Evolutionary conservation across 1,140 invertebrate genomes (phyloP), one percentile per base, ranked within the genome.

Genomic region (Globodera ellingtonae): DNA sequence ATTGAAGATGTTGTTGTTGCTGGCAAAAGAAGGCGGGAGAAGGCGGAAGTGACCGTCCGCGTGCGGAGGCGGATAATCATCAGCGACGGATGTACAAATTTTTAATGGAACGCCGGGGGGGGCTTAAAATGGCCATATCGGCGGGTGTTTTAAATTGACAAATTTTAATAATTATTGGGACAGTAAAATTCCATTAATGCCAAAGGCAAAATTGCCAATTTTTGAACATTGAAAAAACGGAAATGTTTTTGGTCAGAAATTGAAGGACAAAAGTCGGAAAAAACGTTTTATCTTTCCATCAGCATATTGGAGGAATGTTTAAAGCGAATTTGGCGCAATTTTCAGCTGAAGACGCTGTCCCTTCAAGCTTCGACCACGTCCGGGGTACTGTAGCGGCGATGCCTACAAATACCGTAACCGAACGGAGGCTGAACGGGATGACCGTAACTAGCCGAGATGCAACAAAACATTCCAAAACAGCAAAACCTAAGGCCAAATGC

Each of bases 41-140:
- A 47, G 13, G 67, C 67, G 35, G 67, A 70, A 70, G 67, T 70
- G 67, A 77, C 75, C 18, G 75, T 77, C 7, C 52, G 46, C 24
- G 75, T 77, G 65, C 75, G 75, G 24, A 52, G 75, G 6, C 62
- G 75, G 6, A 77, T 77, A 10, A 77, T 77, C 24, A 77, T 77
- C 24, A 77, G 75, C 24, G 75, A 77, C 46, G 67, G 67, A 70
- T 70, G 67, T 70, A 47, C 24, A 15, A 13, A 47, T 10, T 70
- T 70, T 35, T 44, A 70, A 70, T 62, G 56, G 56, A 62, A 15
- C 15, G 15, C 9, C 66, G 9, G 66, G 46, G 24, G 24, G 35
- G 18, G 7, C 59, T 65, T 65, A 65, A 21, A 15, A 15, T 65
- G 59, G 35, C 35, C 35, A 2, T 3, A 35, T 35, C 35, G 35